phyloP scores from a whole-genome alignment of 2,888 invertebrate genomes.

The Lottia scabra region DNA sequence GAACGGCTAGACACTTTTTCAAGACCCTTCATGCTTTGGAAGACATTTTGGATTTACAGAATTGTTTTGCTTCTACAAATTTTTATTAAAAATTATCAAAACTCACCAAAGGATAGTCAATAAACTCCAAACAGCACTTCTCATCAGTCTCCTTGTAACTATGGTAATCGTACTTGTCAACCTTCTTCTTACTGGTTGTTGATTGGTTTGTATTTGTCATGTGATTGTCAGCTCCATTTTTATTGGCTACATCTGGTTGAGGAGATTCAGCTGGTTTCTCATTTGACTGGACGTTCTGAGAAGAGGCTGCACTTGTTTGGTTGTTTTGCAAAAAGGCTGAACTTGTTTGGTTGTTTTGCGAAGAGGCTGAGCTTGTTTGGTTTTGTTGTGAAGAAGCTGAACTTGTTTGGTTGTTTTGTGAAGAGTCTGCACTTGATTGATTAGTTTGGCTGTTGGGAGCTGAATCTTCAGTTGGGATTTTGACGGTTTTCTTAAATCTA shows the following conservation, averaged over 20 bases:
- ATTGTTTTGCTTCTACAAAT: too few relatives aligned
- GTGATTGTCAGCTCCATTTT: background rate
- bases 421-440: background rate
- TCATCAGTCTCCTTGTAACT: background rate
- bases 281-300: background rate
- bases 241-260: too few relatives aligned
- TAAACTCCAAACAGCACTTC: background rate
- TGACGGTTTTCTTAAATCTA: background rate
- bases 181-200: background rate
- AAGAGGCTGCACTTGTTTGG: background rate
- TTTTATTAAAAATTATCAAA: too few relatives aligned
- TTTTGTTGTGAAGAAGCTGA: background rate
- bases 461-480: background rate
- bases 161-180: background rate
- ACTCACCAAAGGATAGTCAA: background rate
- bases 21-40: too few relatives aligned
- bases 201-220: background rate
- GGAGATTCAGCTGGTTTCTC: background rate
- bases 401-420: background rate
- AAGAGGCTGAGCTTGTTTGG: background rate
- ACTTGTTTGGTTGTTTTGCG: background rate
- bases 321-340: too few relatives aligned
- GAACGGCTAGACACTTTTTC: too few relatives aligned
- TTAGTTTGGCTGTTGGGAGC: too few relatives aligned
- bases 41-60: too few relatives aligned